A percentile compares a stretch with the other conserved stretches of the same genome.
Evolutionary conservation across 2,113 vertebrate genomes (phyloP).

Genomic region (Aldabrachelys gigantea): DNA sequence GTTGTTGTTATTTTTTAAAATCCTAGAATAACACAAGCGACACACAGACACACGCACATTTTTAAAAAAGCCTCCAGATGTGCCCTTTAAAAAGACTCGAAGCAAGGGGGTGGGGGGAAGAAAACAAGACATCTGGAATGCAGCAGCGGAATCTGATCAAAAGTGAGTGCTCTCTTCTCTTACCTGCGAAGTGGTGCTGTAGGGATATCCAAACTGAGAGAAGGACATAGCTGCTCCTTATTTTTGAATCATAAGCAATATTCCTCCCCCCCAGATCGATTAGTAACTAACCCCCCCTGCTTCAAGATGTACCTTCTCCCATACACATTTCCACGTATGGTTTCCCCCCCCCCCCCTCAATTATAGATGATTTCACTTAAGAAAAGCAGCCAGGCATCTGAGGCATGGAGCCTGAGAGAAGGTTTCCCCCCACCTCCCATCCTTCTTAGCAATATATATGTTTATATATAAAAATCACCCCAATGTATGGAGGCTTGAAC

Average conservation of each 20-base stretch:
- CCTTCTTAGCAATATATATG: slow-evolving; percentile 44
- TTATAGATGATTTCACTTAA: slow-evolving; percentile 92
- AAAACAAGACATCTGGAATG: slow-evolving; percentile 66
- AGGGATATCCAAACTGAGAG: slow-evolving; percentile 97
- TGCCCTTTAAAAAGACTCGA: slow-evolving; percentile 58
- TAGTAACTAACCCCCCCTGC: slow-evolving; percentile 84
- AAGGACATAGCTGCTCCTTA: slow-evolving; percentile 94
- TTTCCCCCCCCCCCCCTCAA: slow-evolving; percentile 81
- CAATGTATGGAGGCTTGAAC: slow-evolving; percentile 78
- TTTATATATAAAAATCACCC: slow-evolving; percentile 80
- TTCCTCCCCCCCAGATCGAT: slow-evolving; percentile 88
- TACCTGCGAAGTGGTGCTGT: slow-evolving; percentile 96
- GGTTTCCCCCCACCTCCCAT: slow-evolving; percentile 82
- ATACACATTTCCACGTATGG: slow-evolving; percentile 88
- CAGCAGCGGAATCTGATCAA: slow-evolving; percentile 63
- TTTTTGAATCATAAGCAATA: slow-evolving; percentile 91
- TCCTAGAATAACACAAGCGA: slow-evolving; percentile 62
- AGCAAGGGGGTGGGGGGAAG: slow-evolving; percentile 41
- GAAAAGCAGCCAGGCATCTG: slow-evolving; percentile 79
- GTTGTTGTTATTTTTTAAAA: slow-evolving; percentile 19
- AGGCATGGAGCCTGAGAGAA: slow-evolving; percentile 81
- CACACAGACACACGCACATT: slow-evolving; percentile 60
- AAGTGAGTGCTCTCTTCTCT: slow-evolving; percentile 77
- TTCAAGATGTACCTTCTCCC: slow-evolving; percentile 87
- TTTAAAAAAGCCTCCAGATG: slow-evolving; percentile 67